Evolutionary conservation across 1,140 invertebrate species (phyloP).

Genomic region (Drosophila ambigua): DNA sequence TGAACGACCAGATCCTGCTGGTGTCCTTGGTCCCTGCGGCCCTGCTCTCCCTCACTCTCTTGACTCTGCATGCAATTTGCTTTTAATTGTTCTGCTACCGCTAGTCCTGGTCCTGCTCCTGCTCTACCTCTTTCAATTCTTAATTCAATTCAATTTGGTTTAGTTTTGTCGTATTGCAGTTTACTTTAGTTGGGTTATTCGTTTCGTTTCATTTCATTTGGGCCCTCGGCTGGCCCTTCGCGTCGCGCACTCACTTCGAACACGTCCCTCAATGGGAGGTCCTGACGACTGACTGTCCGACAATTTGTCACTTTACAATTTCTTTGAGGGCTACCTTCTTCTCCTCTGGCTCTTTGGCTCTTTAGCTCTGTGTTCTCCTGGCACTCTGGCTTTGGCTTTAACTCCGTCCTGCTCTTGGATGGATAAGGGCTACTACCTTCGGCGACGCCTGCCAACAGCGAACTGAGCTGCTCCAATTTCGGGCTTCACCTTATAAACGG

Average conservation of each 20-base stretch:
- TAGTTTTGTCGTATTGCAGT: constrained; percentile 29
- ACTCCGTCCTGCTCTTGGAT: constrained; percentile 22
- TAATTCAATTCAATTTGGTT: constrained; percentile 56
- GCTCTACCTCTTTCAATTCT: constrained; percentile 31
- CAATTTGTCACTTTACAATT: constrained; percentile 9
- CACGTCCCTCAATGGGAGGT: constrained; percentile 12
- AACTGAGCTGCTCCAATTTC: constrained; percentile 80
- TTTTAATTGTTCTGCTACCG: constrained; percentile 49
- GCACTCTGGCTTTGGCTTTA: constrained; percentile 19
- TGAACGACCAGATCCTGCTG: constrained; percentile 19
- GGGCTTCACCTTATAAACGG: constrained; percentile 74
- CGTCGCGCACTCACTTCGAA: constrained; percentile 46
- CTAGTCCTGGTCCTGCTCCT: background rate
- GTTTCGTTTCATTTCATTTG: constrained; percentile 23
- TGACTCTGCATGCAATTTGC: constrained; percentile 37
- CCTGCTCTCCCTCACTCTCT: background rate
- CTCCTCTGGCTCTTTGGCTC: constrained; percentile 1
- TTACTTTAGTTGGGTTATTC: constrained; percentile 24
- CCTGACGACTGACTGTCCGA: constrained; percentile 5
- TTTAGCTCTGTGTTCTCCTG: background rate
- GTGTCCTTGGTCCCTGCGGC: background rate
- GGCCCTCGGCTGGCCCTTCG: background rate
- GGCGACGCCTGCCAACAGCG: constrained; percentile 78
- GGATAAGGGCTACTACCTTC: constrained; percentile 60
- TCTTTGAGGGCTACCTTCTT: constrained; percentile 1